These are phyloP conservation scores for Phaonia tiefii DNA, from an alignment of 2,888 invertebrate genomes.

Conservation along the genomic window DNA sequence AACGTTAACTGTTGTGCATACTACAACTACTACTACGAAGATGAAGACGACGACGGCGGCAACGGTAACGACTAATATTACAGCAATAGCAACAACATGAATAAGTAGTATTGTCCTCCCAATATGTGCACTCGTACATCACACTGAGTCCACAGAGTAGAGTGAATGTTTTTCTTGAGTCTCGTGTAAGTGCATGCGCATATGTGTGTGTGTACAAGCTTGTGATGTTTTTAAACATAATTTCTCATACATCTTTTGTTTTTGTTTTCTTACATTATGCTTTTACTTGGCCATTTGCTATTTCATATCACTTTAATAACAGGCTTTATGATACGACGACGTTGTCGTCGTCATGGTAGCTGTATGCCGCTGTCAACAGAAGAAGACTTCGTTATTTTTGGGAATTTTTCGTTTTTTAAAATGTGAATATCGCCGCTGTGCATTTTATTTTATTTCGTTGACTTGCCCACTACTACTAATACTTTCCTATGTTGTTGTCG, in stretches of 20 bases:
- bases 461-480: not conserved
- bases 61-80: not conserved
- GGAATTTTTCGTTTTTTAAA: constrained; percentile 39
- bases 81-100: constrained; percentile 10
- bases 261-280: constrained; percentile 15
- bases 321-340: constrained; percentile 20
- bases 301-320: constrained; percentile 36
- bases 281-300: constrained; percentile 31
- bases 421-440: constrained; percentile 14
- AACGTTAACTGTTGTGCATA: not conserved
- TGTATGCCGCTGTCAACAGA: constrained; percentile 15
- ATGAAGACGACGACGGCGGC: not conserved
- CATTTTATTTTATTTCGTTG: constrained; percentile 17
- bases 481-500: not conserved
- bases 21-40: not conserved
- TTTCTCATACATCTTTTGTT: constrained; percentile 27
- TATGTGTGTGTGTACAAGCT: constrained; percentile 4
- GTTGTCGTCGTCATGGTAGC: not conserved
- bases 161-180: constrained; percentile 10
- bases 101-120: constrained; percentile 27
- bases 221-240: constrained; percentile 31
- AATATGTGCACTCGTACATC: constrained; percentile 9
- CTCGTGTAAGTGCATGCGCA: not conserved
- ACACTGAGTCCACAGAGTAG: not conserved
- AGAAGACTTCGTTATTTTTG: constrained; percentile 44